phyloP scores from a whole-genome alignment of 2,113 vertebrate genomes.

The Nyctereutes procyonoides region DNA sequence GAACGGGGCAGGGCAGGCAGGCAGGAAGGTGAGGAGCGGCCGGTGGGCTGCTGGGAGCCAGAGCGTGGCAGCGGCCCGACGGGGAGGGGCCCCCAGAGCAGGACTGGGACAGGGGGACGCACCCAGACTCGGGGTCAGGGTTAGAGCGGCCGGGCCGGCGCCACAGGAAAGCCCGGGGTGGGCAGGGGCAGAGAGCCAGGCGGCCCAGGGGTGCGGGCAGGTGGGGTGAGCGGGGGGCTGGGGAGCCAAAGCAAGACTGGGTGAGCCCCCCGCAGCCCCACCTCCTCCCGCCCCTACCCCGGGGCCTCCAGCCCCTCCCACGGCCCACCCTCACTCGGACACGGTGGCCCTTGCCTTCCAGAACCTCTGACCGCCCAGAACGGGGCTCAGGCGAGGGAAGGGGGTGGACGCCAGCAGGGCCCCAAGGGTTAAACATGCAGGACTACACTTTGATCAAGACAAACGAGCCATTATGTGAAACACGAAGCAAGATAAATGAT shows the following conservation, averaged over 20 bases:
- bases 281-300: too few relatives aligned
- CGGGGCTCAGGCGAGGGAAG: background rate
- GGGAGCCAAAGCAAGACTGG: rapidly evolving
- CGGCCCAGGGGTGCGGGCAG: background rate
- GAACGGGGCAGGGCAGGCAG: background rate
- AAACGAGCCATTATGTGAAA: slow-evolving; percentile 65
- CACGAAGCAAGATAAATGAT: slow-evolving; percentile 59
- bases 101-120: too few relatives aligned
- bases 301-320: background rate
- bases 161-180: background rate
- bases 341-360: background rate
- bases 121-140: background rate
- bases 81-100: too few relatives aligned
- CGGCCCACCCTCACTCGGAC: background rate
- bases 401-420: rapidly evolving
- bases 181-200: too few relatives aligned
- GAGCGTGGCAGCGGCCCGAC: background rate
- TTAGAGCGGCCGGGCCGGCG: background rate
- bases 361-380: background rate
- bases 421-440: slow-evolving; percentile 56
- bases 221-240: background rate
- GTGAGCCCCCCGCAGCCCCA: background rate
- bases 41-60: background rate
- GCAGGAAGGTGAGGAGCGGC: background rate
- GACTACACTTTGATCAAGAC: slow-evolving; percentile 72